Evolutionary conservation across 2,113 vertebrate species (phyloP).

Genomic region (Chiloscyllium plagiosum): DNA sequence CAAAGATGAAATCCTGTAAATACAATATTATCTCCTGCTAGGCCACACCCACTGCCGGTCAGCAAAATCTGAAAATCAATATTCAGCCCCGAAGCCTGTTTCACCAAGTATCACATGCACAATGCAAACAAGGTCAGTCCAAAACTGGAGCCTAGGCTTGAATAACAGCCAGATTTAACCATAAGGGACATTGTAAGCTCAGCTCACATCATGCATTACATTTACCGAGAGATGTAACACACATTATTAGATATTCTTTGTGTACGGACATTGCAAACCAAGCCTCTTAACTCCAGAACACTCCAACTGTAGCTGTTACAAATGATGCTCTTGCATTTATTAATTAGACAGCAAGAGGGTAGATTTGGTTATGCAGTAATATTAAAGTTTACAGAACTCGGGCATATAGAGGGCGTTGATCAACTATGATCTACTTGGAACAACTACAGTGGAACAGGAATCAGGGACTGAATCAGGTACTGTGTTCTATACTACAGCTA

Average conservation of each 20-base stretch:
- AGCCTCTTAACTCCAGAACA: not conserved
- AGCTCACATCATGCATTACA: not conserved
- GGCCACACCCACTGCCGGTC: not conserved
- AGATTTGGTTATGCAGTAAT: not conserved
- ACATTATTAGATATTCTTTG: not conserved
- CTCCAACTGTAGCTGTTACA: not conserved
- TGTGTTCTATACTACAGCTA: no score
- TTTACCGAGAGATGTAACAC: not conserved
- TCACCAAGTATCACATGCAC: no score
- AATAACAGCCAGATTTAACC: not conserved
- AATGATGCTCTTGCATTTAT: not conserved
- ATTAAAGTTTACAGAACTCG: not conserved
- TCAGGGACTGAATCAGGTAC: no score
- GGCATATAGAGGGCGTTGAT: not conserved
- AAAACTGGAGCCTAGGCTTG: not conserved
- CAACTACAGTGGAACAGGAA: no score
- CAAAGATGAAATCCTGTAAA: not conserved
- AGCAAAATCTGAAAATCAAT: not conserved
- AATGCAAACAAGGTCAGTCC: not conserved
- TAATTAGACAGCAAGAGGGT: not conserved
- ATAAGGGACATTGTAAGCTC: not conserved
- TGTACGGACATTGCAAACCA: not conserved
- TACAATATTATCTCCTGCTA: not conserved
- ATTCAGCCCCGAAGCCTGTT: no score
- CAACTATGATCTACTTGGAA: no score